These are phyloP conservation scores for Diplosoma virens DNA, from an alignment of 23 tunicate species.

Conservation along the genomic window DNA sequence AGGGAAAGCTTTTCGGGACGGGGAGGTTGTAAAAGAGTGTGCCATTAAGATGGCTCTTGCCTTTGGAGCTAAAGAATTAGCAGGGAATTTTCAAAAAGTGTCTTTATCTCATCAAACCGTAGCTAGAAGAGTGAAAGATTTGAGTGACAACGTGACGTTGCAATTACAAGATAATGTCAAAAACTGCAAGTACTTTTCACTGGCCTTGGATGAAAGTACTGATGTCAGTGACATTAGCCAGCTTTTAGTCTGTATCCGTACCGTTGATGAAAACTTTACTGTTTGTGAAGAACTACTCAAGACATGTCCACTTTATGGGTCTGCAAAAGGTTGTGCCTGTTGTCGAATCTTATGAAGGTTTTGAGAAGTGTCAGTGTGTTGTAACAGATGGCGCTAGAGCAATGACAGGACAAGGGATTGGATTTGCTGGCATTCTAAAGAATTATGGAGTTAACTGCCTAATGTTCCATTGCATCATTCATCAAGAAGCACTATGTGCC, in stretches of 20 bases:
- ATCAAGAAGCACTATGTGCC: neutral
- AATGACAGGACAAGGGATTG: no score
- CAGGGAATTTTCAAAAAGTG: constrained; percentile 3
- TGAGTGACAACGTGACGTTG: constrained; percentile 1
- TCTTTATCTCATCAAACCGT: constrained; percentile 18
- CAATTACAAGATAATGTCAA: neutral
- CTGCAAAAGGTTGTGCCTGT: constrained; percentile 3
- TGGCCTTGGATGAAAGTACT: constrained; percentile 18
- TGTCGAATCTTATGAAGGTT: no score
- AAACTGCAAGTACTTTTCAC: neutral
- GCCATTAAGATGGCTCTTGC: constrained; percentile 19
- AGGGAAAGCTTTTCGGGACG: constrained; percentile 34
- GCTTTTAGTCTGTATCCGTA: constrained; percentile 3
- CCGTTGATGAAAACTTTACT: constrained; percentile 11
- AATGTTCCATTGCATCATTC: no score
- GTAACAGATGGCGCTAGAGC: no score
- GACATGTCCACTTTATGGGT: constrained; percentile 8
- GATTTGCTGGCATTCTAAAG: no score
- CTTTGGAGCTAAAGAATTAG: constrained; percentile 7
- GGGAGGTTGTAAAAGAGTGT: constrained; percentile 34
- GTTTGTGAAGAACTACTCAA: constrained; percentile 6
- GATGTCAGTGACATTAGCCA: constrained; percentile 5
- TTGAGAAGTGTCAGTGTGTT: no score
- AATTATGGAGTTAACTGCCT: no score
- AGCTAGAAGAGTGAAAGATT: constrained; percentile 5